Evolutionary conservation across 2,888 invertebrate genomes (phyloP).

Genomic region (Scrobipalpa costella): DNA sequence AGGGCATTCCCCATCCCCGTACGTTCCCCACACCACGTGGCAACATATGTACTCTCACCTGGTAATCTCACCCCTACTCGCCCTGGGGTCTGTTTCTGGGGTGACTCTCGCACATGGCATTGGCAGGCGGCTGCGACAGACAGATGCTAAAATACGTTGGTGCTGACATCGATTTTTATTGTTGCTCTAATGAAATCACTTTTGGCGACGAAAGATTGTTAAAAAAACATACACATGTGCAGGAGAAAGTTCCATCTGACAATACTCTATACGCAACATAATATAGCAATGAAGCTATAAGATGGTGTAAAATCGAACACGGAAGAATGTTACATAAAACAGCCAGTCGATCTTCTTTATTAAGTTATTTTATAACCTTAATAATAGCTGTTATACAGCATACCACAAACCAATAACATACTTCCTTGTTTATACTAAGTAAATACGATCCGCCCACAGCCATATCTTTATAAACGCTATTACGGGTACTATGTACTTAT

Average conservation of each 20-base stretch:
- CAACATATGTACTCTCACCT: conserved; percentile 74
- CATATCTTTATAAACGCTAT: background rate
- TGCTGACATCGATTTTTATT: conserved; percentile 66
- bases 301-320: background rate
- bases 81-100: conserved; percentile 50
- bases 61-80: conserved; percentile 68
- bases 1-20: conserved; percentile 64
- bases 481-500: background rate
- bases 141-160: conserved; percentile 80
- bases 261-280: background rate
- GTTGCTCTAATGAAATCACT: conserved; percentile 46
- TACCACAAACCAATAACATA: conserved; percentile 6
- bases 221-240: background rate
- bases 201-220: conserved; percentile 21
- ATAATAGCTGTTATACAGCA: background rate
- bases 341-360: background rate
- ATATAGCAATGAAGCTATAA: background rate
- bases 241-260: background rate
- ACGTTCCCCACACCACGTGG: conserved; percentile 55
- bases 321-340: background rate
- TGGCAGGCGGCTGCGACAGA: conserved; percentile 76
- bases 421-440: background rate
- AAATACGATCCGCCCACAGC: conserved; percentile 6
- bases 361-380: background rate
- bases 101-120: conserved; percentile 65